These are phyloP conservation scores for Drosophila anomalata DNA, from an alignment of 2,888 invertebrate species.

Conservation along the genomic window DNA sequence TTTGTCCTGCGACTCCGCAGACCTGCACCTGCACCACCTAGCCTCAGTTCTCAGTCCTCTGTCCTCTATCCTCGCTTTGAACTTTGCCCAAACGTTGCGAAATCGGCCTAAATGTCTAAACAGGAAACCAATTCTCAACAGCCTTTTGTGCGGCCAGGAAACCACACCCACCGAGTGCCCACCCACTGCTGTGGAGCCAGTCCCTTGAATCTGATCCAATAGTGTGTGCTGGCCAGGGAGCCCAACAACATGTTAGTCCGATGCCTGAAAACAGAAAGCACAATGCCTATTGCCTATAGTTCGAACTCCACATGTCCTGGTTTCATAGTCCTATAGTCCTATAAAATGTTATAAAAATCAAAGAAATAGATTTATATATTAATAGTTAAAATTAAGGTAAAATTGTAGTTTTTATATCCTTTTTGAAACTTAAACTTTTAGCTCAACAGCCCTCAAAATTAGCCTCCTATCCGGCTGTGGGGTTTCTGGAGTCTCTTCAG, in stretches of 20 bases:
- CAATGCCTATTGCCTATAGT: slow-evolving; percentile 28
- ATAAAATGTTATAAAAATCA: no score
- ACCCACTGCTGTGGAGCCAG: slow-evolving; percentile 31
- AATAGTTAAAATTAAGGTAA: no score
- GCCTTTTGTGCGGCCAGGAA: slow-evolving; percentile 50
- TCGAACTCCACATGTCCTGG: not conserved
- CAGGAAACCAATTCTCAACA: slow-evolving; percentile 77
- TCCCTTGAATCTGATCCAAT: slow-evolving; percentile 17
- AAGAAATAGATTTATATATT: no score
- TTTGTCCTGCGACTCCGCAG: slow-evolving; percentile 2
- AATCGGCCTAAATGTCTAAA: slow-evolving; percentile 72
- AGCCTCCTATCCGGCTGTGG: slow-evolving; percentile 18
- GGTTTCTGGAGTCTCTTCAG: not conserved
- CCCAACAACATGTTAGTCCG: slow-evolving; percentile 55
- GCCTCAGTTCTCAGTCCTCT: not conserved
- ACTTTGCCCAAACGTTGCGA: slow-evolving; percentile 43
- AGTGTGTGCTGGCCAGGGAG: slow-evolving; percentile 46
- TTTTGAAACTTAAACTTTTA: not conserved
- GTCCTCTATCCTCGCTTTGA: slow-evolving; percentile 37
- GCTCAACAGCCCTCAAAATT: slow-evolving; percentile 6
- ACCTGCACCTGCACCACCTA: slow-evolving; percentile 6
- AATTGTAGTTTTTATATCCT: not conserved
- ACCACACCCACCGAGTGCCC: slow-evolving; percentile 15
- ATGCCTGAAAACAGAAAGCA: not conserved
- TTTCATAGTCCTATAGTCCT: no score